Conservation (phyloP, 2,888 invertebrate species). For the Orchesella flavescens region DNA sequence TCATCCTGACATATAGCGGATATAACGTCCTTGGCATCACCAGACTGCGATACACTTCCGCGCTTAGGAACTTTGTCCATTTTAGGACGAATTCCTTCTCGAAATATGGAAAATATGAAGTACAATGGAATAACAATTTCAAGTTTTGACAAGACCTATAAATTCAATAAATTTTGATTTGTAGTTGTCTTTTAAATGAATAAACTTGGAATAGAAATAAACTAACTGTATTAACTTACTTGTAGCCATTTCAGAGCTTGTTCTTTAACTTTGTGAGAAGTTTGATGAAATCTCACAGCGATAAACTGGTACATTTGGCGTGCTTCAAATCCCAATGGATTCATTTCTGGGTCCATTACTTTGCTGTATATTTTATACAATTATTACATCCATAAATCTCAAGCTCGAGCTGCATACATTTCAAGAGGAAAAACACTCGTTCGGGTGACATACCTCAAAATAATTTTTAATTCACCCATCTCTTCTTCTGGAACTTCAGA, state of each 20-base stretch:
- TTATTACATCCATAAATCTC: no score
- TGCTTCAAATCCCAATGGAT: conserved; percentile 94
- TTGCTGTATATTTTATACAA: conserved; percentile 79
- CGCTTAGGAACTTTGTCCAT: conserved; percentile 69
- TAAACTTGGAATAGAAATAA: no score
- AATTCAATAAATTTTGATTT: not conserved
- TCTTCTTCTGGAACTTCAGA: conserved; percentile 93
- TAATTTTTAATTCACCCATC: conserved; percentile 86
- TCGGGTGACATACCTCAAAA: conserved; percentile 81
- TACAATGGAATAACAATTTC: conserved; percentile 92
- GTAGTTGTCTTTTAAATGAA: not conserved
- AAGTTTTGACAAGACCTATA: conserved; percentile 87
- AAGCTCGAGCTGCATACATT: no score
- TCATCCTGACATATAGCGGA: conserved; percentile 81
- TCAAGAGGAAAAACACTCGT: no score
- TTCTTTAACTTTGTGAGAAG: conserved; percentile 87
- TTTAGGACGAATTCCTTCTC: conserved; percentile 83
- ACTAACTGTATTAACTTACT: conserved; percentile 75
- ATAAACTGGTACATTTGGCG: conserved; percentile 96
- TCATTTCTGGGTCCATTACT: conserved; percentile 96
- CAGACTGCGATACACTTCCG: conserved; percentile 71
- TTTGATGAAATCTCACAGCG: conserved; percentile 85
- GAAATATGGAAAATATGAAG: conserved; percentile 91
- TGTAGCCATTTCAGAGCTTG: conserved; percentile 93
- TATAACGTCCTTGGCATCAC: conserved; percentile 70